These are phyloP conservation scores for Pentamera pediparva DNA, from an alignment of 53 echinoderm and acorn worm genomes.

Conservation along the genomic window DNA sequence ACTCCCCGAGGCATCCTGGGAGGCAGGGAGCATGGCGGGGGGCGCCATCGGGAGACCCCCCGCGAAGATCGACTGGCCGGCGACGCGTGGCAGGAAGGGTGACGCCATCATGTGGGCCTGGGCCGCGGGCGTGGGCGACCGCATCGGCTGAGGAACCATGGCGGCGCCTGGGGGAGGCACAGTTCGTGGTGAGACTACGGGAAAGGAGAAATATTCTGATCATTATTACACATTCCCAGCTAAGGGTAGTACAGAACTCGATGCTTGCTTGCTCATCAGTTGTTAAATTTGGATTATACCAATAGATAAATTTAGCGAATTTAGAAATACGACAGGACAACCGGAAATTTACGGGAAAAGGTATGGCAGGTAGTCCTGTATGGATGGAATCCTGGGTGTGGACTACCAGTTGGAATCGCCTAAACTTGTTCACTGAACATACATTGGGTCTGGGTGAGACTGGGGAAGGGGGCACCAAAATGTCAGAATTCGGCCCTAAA, in stretches of 20 bases:
- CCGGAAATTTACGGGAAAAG: no score
- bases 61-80: conserved; percentile 71
- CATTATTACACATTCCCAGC: no score
- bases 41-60: conserved; percentile 41
- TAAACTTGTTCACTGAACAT: no score
- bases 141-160: conserved; percentile 73
- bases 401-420: no score
- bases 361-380: no score
- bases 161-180: conserved; percentile 75
- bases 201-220: not conserved
- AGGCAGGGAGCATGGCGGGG: conserved; percentile 40
- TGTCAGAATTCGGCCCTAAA: no score
- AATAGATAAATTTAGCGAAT: no score
- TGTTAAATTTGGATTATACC: no score
- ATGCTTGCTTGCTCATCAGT: not conserved
- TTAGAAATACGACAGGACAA: no score
- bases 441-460: no score
- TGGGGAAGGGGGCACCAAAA: no score
- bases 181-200: conserved; percentile 69
- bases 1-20: conserved; percentile 60
- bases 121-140: conserved; percentile 86
- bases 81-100: conserved; percentile 79
- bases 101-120: conserved; percentile 66
- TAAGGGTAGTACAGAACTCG: not conserved
- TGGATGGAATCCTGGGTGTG: no score